Conservation (phyloP, 2,888 invertebrate species). For the Serripes groenlandicus region DNA sequence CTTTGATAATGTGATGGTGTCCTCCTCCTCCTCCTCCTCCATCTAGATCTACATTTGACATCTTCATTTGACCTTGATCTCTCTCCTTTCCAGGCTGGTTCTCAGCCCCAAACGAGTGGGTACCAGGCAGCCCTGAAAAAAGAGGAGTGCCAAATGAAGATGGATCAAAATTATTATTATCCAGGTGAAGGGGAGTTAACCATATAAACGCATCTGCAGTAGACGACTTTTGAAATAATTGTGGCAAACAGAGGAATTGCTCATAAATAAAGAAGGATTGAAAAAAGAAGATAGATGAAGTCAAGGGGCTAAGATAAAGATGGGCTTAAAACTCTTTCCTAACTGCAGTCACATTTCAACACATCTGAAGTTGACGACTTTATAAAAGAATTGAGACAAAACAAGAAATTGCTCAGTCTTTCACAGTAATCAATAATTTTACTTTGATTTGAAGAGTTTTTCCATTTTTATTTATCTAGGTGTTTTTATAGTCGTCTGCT, state of each 20-base stretch:
- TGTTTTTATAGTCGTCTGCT: too few relatives aligned
- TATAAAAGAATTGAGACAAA: too few relatives aligned
- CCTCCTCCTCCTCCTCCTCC: too few relatives aligned
- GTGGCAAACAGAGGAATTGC: background rate
- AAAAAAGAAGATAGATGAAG: background rate
- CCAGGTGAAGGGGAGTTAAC: background rate
- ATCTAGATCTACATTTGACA: too few relatives aligned
- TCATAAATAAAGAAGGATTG: background rate
- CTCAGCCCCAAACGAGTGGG: conserved; percentile 11
- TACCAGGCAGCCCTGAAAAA: conserved; percentile 17
- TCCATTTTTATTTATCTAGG: too few relatives aligned
- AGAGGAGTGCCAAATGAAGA: background rate
- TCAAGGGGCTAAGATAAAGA: background rate
- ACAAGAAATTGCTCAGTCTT: too few relatives aligned
- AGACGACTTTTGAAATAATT: background rate
- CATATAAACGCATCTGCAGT: background rate
- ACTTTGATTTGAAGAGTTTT: too few relatives aligned
- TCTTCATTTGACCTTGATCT: conserved; percentile 13
- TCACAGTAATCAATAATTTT: too few relatives aligned
- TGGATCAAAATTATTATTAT: background rate
- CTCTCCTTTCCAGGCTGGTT: conserved; percentile 17
- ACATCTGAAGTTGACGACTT: too few relatives aligned
- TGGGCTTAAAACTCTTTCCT: too few relatives aligned
- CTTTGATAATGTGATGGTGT: too few relatives aligned
- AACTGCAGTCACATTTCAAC: too few relatives aligned